These are phyloP conservation scores for Melanostoma mellinum DNA, from an alignment of 2,888 invertebrate species.

Conservation along the genomic window DNA sequence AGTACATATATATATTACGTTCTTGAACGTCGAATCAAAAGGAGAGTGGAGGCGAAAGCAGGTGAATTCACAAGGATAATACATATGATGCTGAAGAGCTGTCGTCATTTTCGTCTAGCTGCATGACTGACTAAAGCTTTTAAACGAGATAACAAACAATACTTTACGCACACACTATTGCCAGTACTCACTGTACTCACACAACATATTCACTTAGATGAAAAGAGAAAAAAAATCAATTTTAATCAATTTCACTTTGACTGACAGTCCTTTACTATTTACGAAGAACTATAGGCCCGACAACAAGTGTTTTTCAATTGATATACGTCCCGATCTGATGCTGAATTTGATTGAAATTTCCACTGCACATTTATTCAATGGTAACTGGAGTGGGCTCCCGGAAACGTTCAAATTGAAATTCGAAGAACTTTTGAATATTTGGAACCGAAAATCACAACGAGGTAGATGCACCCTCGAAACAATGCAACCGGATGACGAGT, in stretches of 20 bases:
- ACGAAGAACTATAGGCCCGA: conserved; percentile 19
- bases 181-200: conserved; percentile 19
- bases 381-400: conserved; percentile 5
- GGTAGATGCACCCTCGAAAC: background rate
- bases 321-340: conserved; percentile 22
- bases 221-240: conserved; percentile 51
- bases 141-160: conserved; percentile 37
- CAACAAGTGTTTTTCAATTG: conserved; percentile 64
- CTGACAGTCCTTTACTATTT: conserved; percentile 24
- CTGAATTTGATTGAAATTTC: conserved; percentile 60
- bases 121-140: conserved; percentile 11
- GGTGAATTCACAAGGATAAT: conserved; percentile 1
- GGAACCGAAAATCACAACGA: conserved; percentile 7
- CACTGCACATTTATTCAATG: conserved; percentile 41
- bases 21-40: conserved; percentile 37
- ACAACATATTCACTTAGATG: conserved; percentile 32
- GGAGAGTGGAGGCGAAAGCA: conserved; percentile 17
- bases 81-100: conserved; percentile 26
- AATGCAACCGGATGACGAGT: background rate
- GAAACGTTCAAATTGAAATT: conserved; percentile 18
- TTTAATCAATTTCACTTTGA: conserved; percentile 64
- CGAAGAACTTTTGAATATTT: conserved; percentile 26
- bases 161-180: background rate
- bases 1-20: background rate
- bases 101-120: conserved; percentile 29